Conservation (phyloP, 2,113 vertebrate species). For the Myotis lucifugus region DNA sequence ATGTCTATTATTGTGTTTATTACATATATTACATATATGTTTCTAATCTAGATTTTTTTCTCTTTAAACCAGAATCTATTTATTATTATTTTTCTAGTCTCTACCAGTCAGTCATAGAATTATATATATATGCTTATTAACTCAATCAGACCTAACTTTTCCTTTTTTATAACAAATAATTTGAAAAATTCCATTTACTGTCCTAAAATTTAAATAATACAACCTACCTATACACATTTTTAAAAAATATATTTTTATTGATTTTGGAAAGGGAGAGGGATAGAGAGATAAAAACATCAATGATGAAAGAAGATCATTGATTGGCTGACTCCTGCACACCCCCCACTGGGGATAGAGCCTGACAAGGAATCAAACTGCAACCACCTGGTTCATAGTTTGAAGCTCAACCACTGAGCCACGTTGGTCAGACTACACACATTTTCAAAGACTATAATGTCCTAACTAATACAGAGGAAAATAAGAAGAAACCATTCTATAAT, state of each 20-base stretch:
- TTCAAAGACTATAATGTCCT: background rate
- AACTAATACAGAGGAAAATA: background rate
- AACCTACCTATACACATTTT: background rate
- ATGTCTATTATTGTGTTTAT: background rate
- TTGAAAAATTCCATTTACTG: background rate
- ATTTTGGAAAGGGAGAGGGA: too few species aligned
- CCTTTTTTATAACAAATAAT: background rate
- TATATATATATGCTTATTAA: background rate
- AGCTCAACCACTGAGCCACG: too few species aligned
- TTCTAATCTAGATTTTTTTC: background rate
- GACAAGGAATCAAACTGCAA: too few species aligned
- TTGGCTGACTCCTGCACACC: too few species aligned
- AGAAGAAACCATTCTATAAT: background rate
- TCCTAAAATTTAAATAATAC: background rate
- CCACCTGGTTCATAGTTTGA: too few species aligned
- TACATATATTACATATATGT: background rate
- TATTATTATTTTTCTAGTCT: background rate
- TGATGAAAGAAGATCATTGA: too few species aligned
- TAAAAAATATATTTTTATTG: too few species aligned
- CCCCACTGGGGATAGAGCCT: too few species aligned
- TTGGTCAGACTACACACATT: background rate
- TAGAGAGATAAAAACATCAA: too few species aligned
- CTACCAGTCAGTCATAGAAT: background rate
- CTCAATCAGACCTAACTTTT: background rate
- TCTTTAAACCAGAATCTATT: constrained; percentile 30